A percentile compares a stretch with the other conserved stretches of the same genome.
Conservation (phyloP, 1,140 invertebrate species). For the Ceratosolen fusciceps region DNA sequence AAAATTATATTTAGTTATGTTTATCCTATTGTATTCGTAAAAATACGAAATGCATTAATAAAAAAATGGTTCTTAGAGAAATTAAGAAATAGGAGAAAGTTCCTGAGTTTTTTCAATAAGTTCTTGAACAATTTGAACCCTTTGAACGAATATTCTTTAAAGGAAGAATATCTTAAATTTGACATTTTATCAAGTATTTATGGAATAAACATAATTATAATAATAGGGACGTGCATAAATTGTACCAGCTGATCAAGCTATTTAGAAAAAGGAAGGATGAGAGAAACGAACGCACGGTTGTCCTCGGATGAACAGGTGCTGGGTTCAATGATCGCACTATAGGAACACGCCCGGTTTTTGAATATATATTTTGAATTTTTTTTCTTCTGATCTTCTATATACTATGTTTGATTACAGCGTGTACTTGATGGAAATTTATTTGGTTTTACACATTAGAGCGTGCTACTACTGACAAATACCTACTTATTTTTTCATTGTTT, state of each 20-base stretch:
- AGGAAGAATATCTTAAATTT: not conserved
- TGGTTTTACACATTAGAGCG: not conserved
- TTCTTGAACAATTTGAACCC: too few relatives aligned
- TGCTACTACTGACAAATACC: not conserved
- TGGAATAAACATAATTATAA: slow-evolving; percentile 34
- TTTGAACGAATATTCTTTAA: not conserved
- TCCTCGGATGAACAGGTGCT: slow-evolving; percentile 10
- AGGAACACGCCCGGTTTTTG: slow-evolving; percentile 5
- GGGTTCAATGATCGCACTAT: slow-evolving; percentile 10
- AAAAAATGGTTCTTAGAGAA: too few relatives aligned
- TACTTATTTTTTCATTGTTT: not conserved
- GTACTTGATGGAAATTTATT: not conserved
- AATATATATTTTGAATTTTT: too few relatives aligned
- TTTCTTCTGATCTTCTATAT: not conserved
- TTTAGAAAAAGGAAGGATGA: not conserved
- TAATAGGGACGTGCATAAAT: not conserved
- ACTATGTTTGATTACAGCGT: not conserved
- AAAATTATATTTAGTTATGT: too few relatives aligned
- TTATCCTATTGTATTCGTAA: too few relatives aligned
- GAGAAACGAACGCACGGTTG: not conserved
- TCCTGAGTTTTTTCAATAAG: too few relatives aligned
- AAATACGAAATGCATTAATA: too few relatives aligned
- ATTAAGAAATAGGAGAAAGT: not conserved
- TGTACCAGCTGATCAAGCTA: not conserved
- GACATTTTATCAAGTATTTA: not conserved